phyloP scores from a whole-genome alignment of 1,140 invertebrate genomes.

The Hypothenemus hampei region DNA sequence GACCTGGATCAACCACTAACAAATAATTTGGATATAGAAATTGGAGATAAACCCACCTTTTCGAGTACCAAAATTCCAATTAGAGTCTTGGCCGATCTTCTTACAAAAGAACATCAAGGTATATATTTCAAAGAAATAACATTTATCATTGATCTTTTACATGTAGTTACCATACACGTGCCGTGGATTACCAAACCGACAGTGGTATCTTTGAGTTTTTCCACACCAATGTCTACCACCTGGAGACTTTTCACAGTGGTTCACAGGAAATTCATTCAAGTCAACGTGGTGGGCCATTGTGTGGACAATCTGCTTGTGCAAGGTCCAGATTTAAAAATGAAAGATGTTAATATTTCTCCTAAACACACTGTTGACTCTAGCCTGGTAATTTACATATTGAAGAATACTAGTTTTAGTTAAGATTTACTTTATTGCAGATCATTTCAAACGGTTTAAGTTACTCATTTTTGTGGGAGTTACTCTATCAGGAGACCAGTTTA shows the following conservation, averaged over 20 bases:
- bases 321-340: constrained; percentile 45
- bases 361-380: constrained; percentile 58
- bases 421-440: constrained; percentile 44
- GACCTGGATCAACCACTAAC: constrained; percentile 42
- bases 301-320: constrained; percentile 33
- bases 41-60: constrained; percentile 66
- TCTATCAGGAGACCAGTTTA: constrained; percentile 22
- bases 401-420: background rate
- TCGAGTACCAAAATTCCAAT: constrained; percentile 58
- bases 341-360: constrained; percentile 46
- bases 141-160: background rate
- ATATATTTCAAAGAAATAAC: constrained; percentile 13
- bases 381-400: constrained; percentile 34
- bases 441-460: constrained; percentile 65
- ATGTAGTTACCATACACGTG: constrained; percentile 57
- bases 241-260: constrained; percentile 79
- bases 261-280: constrained; percentile 74
- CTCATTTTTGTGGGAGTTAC: constrained; percentile 78
- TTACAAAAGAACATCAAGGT: constrained; percentile 65
- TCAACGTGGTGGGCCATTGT: constrained; percentile 62
- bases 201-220: constrained; percentile 69
- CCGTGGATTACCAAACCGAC: constrained; percentile 68
- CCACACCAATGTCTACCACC: constrained; percentile 70
- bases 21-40: constrained; percentile 55
- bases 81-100: constrained; percentile 65